Evolutionary conservation across 2,797 vertebrate genomes (phyloP).

Genomic region (Xenopus petersii): DNA sequence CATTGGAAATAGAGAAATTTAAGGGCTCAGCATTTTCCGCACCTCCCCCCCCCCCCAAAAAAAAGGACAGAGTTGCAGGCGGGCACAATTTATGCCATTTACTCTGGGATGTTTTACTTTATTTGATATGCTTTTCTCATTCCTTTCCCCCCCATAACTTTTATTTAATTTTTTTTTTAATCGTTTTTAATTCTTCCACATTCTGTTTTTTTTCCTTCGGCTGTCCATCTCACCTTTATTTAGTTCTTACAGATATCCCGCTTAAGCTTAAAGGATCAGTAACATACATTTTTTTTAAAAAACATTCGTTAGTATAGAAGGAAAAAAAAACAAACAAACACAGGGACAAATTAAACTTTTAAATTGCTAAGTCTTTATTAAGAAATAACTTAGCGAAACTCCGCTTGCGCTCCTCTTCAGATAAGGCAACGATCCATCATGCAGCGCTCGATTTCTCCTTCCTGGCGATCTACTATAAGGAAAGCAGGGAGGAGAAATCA

Average conservation of each 20-base stretch:
- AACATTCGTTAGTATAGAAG: too few species aligned
- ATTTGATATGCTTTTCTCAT: neutral
- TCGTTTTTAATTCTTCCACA: constrained; percentile 1
- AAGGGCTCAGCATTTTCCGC: constrained; percentile 41
- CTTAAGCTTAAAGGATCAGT: constrained; percentile 11
- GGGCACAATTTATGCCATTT: neutral
- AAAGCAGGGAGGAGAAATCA: too few species aligned
- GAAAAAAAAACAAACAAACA: too few species aligned
- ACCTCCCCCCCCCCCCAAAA: neutral
- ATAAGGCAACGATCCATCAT: too few species aligned
- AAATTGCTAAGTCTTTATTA: too few species aligned
- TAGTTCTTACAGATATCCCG: constrained; percentile 10
- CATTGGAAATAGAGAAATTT: constrained; percentile 22
- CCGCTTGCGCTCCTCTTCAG: too few species aligned
- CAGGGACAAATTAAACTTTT: too few species aligned
- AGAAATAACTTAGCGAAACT: too few species aligned
- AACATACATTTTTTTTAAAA: too few species aligned
- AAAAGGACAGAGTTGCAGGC: neutral
- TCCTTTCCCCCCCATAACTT: too few species aligned
- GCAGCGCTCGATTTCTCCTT: too few species aligned
- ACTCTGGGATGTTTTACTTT: constrained; percentile 37
- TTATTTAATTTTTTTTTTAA: neutral
- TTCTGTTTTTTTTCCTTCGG: neutral
- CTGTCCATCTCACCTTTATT: neutral
- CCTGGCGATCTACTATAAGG: too few species aligned